phyloP scores from a whole-genome alignment of 2,888 invertebrate species.

The Spodoptera exigua region DNA sequence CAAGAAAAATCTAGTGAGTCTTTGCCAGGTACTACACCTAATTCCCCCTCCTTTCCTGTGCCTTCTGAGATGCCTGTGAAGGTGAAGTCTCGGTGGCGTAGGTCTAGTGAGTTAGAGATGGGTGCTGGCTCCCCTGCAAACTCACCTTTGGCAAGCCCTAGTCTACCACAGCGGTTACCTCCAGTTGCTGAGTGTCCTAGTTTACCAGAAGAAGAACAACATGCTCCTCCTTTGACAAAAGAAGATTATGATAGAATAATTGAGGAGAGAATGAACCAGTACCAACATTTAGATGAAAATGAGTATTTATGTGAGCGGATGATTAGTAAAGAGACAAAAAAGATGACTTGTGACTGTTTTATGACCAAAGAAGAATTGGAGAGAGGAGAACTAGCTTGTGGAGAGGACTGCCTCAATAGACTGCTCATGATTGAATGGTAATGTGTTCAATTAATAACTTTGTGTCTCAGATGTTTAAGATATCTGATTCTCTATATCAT shows the following conservation, averaged over 20 bases:
- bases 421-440: slow-evolving; percentile 99
- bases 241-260: slow-evolving; percentile 86
- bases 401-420: slow-evolving; percentile 98
- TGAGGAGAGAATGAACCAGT: slow-evolving; percentile 91
- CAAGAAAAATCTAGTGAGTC: slow-evolving; percentile 76
- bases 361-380: slow-evolving; percentile 96
- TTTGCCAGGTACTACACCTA: slow-evolving; percentile 69
- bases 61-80: slow-evolving; percentile 92
- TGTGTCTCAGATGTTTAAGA: neutral
- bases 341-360: slow-evolving; percentile 98
- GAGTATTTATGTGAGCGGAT: slow-evolving; percentile 95
- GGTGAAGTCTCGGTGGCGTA: slow-evolving; percentile 94
- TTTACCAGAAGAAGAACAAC: slow-evolving; percentile 65
- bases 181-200: slow-evolving; percentile 69
- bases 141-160: slow-evolving; percentile 81
- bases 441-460: slow-evolving; percentile 1
- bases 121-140: slow-evolving; percentile 80
- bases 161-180: slow-evolving; percentile 72
- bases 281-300: slow-evolving; percentile 95
- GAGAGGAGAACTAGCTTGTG: slow-evolving; percentile 96
- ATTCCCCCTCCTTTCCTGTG: slow-evolving; percentile 82
- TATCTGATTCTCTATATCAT: neutral
- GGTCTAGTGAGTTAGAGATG: slow-evolving; percentile 93
- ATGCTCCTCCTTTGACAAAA: slow-evolving; percentile 70
- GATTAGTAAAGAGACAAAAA: slow-evolving; percentile 96